These are phyloP conservation scores for Synanthedon vespiformis DNA, from an alignment of 2,888 invertebrate genomes.

Conservation along the genomic window DNA sequence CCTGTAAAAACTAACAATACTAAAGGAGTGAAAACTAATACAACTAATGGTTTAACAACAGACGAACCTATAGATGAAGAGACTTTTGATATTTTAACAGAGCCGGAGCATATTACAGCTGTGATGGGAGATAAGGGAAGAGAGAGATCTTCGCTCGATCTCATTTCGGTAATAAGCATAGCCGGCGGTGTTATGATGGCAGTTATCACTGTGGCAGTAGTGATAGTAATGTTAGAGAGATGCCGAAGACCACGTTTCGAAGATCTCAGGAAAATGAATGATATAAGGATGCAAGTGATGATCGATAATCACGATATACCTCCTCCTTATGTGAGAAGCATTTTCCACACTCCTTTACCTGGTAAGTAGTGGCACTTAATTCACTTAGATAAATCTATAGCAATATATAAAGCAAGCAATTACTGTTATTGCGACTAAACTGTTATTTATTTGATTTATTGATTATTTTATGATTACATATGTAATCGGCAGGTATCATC, in stretches of 20 bases:
- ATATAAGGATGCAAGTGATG: conserved; percentile 59
- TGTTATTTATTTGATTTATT: no score
- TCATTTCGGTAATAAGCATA: conserved; percentile 63
- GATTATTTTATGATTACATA: no score
- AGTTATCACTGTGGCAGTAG: conserved; percentile 58
- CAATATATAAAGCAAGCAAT: no score
- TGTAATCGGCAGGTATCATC: no score
- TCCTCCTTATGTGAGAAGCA: conserved; percentile 65
- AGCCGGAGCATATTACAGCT: conserved; percentile 66
- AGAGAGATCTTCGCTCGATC: conserved; percentile 47
- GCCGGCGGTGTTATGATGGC: conserved; percentile 66
- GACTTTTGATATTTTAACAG: conserved; percentile 68
- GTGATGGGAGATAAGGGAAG: conserved; percentile 57
- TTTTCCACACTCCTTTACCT: conserved; percentile 69
- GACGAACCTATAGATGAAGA: conserved; percentile 49
- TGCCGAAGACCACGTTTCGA: conserved; percentile 52
- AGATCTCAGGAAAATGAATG: conserved; percentile 52
- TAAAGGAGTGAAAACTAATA: conserved; percentile 15
- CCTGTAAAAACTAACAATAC: neutral
- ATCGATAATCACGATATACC: conserved; percentile 52
- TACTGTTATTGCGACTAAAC: no score
- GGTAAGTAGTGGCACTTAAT: conserved; percentile 31
- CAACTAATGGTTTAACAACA: conserved; percentile 32
- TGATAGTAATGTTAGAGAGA: conserved; percentile 61
- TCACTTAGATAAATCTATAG: no score